Conservation (phyloP, 2,113 vertebrate species). For the Nannospalax galili region DNA sequence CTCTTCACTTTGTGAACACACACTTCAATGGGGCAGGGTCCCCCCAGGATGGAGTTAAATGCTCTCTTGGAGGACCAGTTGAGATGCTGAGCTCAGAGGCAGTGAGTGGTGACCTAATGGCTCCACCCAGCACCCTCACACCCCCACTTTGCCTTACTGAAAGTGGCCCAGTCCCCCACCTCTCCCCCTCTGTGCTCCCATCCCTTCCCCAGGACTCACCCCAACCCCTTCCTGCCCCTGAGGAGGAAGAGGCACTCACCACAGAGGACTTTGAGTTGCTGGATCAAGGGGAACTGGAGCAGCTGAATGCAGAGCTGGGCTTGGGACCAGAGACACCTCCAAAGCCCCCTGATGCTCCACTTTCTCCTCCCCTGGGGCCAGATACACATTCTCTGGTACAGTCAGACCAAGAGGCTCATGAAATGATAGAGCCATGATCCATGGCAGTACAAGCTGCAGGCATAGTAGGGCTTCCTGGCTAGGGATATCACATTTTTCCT, state of each 20-base stretch:
- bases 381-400: constrained; percentile 61
- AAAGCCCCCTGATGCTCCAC: constrained; percentile 64
- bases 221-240: constrained; percentile 69
- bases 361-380: constrained; percentile 44
- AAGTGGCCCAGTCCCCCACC: constrained; percentile 83
- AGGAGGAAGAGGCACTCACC: constrained; percentile 89
- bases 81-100: constrained; percentile 93
- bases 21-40: constrained; percentile 95
- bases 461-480: constrained; percentile 65
- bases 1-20: constrained; percentile 98
- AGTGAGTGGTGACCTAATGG: constrained; percentile 91
- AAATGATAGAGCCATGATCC: constrained; percentile 66
- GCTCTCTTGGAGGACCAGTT: constrained; percentile 83
- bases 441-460: constrained; percentile 50
- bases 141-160: constrained; percentile 89
- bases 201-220: constrained; percentile 83
- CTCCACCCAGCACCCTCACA: constrained; percentile 92
- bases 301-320: constrained; percentile 91
- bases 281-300: constrained; percentile 99
- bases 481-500: constrained; percentile 17
- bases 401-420: constrained; percentile 74
- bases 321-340: constrained; percentile 81
- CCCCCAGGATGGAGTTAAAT: constrained; percentile 59
- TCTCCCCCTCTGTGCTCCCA: constrained; percentile 83
- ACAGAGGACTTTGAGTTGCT: constrained; percentile 97